These are phyloP conservation scores for Lepus europaeus DNA, from an alignment of 2,113 vertebrate species.

Conservation along the genomic window DNA sequence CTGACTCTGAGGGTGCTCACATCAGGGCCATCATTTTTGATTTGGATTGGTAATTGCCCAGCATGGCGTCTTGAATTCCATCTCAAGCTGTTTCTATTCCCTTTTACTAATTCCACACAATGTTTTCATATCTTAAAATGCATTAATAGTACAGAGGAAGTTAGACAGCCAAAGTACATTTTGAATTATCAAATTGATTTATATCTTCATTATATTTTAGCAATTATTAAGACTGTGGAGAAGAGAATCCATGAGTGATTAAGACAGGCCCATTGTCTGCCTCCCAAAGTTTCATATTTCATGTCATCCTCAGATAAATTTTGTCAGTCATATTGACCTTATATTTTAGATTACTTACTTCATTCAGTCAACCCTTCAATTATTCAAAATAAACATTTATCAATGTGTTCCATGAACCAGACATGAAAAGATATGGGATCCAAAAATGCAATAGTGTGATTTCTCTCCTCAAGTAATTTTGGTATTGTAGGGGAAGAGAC, in stretches of 20 bases:
- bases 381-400: background rate
- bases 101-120: constrained; percentile 60
- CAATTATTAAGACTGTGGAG: constrained; percentile 7
- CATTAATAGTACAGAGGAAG: constrained; percentile 42
- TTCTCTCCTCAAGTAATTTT: background rate
- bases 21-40: constrained; percentile 49
- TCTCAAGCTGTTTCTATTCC: constrained; percentile 73
- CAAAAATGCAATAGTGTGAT: background rate
- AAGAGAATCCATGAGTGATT: background rate
- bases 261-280: background rate
- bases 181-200: constrained; percentile 64
- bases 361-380: background rate
- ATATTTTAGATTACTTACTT: background rate
- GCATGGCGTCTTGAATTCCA: constrained; percentile 59
- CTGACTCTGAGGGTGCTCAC: background rate
- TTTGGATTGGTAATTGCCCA: constrained; percentile 71
- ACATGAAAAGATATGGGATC: background rate
- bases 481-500: background rate
- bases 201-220: constrained; percentile 53
- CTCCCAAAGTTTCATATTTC: background rate
- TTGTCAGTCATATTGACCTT: background rate
- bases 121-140: constrained; percentile 69
- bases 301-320: background rate
- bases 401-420: background rate
- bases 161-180: constrained; percentile 30